Evolutionary conservation across 2,113 vertebrate species (phyloP).

Genomic region (Menura novaehollandiae): DNA sequence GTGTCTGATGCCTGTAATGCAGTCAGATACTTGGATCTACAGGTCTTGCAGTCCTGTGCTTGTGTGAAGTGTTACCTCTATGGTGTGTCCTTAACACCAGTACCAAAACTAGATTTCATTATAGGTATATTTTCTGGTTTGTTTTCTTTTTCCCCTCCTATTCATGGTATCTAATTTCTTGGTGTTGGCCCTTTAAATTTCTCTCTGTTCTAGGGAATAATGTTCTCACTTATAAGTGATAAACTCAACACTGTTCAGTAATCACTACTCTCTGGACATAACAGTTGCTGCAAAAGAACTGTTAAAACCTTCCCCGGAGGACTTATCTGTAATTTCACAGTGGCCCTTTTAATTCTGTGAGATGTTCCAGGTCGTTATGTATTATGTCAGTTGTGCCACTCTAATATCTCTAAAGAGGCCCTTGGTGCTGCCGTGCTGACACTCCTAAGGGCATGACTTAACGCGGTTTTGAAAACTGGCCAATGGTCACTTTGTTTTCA

Average conservation of each 20-base stretch:
- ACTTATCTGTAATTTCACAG: background rate
- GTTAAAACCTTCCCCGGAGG: background rate
- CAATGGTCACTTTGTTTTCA: background rate
- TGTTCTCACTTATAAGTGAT: background rate
- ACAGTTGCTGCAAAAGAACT: background rate
- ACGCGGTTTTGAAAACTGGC: background rate
- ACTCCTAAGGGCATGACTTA: background rate
- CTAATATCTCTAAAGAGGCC: background rate
- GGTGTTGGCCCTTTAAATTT: background rate
- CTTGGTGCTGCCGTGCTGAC: background rate
- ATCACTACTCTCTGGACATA: background rate
- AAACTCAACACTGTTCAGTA: background rate
- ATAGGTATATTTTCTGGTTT: background rate
- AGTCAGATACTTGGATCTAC: background rate
- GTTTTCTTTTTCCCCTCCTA: background rate
- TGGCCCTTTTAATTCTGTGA: background rate
- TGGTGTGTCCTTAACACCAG: background rate
- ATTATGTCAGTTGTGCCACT: background rate
- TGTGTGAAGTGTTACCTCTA: background rate
- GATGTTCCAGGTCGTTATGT: background rate
- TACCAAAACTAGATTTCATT: background rate
- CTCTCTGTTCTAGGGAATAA: background rate
- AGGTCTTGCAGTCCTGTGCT: background rate
- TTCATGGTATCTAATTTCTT: background rate
- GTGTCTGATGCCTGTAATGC: background rate